Base-by-base conservation (phyloP, 1,140 invertebrate genomes). In the Neuroterus valhalla region DNA sequence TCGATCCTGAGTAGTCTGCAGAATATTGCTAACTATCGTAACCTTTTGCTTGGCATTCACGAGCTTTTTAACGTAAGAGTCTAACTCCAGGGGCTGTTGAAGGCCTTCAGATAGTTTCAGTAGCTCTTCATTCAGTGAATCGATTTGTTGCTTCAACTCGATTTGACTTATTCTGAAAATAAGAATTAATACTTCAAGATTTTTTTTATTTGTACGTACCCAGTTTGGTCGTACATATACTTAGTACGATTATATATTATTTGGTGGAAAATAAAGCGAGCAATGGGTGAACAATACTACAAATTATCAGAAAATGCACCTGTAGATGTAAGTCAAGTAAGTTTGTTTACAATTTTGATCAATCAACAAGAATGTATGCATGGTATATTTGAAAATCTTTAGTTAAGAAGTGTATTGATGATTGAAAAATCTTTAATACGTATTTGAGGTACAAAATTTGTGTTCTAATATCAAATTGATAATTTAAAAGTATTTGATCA, bases 1-100 rank as follows among this genome's bases (percentile, higher is more conserved):
- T 78, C 96, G 91, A 72, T 98, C 96, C 90, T 94, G 87, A 11
- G 89, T 90, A 12, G 93, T 95, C 90, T 97, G 96, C 68, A 98
- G 87, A 62, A 98, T 95, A 86, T 97, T 98, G 79, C 94, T 95
- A 5, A 98, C 94, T 1, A 98, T 94, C 55, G 96, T 97, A 14
- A 98, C 94, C 87, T 96, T 93, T 79, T 96, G 93, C 85, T 96
- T 96, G 12, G 96, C 95, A 87, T 95, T 96, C 62, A 96, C 94
- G 21, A 98, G 88, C 85, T 98, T 97, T 82, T 96, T 97, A 0
- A 98, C 95, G 89, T 98, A 98, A 0, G 92, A 92, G 75, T 98
- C 96, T 38, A 98, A 91, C 82, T 98, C 96, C n/a, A 97, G 90
- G 15, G 96, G 94, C 77, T 93, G 94, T 75, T 94, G 93, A 79